Evolutionary conservation across 1,140 invertebrate genomes (phyloP).

Genomic region (Tetraneura akinire): DNA sequence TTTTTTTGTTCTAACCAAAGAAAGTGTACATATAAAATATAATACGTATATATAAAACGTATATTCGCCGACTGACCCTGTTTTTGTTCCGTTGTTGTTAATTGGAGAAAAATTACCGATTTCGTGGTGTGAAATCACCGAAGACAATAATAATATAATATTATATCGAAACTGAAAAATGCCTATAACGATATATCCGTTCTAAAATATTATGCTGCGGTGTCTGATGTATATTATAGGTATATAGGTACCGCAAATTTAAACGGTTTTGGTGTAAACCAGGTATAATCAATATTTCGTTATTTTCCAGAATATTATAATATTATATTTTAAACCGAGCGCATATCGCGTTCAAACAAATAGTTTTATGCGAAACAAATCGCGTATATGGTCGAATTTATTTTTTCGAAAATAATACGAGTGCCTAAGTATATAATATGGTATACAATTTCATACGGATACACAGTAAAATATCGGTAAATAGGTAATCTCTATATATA

Average conservation of each 20-base stretch:
- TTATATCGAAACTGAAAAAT: neutral
- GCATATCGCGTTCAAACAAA: no score
- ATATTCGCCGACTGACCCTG: conserved; percentile 6
- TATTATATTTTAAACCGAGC: no score
- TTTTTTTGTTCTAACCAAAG: neutral
- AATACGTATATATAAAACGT: neutral
- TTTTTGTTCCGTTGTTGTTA: neutral
- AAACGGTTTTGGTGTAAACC: neutral
- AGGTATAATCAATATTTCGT: neutral
- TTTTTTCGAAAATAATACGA: no score
- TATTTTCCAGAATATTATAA: neutral
- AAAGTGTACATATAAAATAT: conserved; percentile 2
- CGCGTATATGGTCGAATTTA: no score
- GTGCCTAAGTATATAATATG: no score
- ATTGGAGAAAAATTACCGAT: conserved; percentile 22
- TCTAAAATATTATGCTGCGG: neutral
- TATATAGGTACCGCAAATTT: neutral
- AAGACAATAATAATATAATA: no score
- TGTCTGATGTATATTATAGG: neutral
- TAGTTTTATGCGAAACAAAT: no score
- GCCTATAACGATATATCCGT: conserved; percentile 12
- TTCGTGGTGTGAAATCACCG: conserved; percentile 23
- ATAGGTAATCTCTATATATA: no score
- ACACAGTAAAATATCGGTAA: no score
- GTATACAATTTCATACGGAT: no score